These are phyloP conservation scores for Bugulina stolonifera DNA, from an alignment of 2,888 invertebrate species.

Conservation along the genomic window DNA sequence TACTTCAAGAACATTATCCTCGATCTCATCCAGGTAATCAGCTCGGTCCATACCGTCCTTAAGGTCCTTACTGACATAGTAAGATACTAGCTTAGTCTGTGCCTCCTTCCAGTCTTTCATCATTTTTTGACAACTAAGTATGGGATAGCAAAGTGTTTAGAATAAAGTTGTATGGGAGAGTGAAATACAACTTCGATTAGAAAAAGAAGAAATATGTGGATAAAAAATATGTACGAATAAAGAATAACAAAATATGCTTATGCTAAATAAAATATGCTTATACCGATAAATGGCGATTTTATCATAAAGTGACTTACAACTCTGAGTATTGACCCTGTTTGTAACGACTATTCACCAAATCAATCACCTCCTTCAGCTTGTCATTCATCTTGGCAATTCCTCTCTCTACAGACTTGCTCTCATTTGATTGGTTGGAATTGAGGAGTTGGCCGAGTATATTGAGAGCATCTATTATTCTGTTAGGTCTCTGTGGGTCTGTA, in stretches of 20 bases:
- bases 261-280: too few species aligned
- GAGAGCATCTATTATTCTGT: neutral
- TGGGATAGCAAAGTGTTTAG: neutral
- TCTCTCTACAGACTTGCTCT: neutral
- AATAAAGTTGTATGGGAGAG: too few species aligned
- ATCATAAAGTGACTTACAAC: too few species aligned
- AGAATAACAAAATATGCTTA: too few species aligned
- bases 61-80: neutral
- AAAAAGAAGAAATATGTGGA: too few species aligned
- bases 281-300: too few species aligned
- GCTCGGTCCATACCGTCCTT: neutral
- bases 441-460: neutral
- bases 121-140: neutral
- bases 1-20: neutral
- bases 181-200: too few species aligned
- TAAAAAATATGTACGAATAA: too few species aligned
- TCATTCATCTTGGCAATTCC: neutral
- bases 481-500: constrained; percentile 2
- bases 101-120: neutral
- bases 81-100: neutral
- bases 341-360: neutral
- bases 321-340: neutral
- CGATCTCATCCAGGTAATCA: neutral
- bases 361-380: neutral
- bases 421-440: neutral